Evolutionary conservation across 2,888 invertebrate genomes (phyloP).

Genomic region (Ophioninae sp.): DNA sequence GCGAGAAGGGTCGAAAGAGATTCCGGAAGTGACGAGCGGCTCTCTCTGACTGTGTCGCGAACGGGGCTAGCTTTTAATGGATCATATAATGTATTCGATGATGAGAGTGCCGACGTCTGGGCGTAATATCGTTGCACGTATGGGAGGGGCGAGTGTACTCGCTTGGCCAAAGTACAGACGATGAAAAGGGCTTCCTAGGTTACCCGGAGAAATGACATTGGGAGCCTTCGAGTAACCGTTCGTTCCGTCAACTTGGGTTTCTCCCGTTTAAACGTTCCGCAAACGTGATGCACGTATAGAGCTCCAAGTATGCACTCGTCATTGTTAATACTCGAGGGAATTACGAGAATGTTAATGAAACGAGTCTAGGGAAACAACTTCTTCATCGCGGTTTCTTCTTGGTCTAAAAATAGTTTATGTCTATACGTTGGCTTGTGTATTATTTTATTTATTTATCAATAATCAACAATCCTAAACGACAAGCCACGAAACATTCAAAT

Average conservation of each 20-base stretch:
- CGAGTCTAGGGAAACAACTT: slow-evolving; percentile 15
- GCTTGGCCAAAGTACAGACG: background rate
- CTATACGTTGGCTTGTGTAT: slow-evolving; percentile 8
- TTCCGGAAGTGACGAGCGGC: slow-evolving; percentile 23
- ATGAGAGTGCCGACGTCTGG: slow-evolving; percentile 28
- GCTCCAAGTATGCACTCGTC: background rate
- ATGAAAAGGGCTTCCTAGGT: slow-evolving; percentile 32
- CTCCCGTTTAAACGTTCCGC: background rate
- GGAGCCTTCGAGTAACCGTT: background rate
- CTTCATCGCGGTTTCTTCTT: background rate
- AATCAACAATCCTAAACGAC: background rate
- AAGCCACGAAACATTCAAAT: background rate
- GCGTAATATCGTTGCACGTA: slow-evolving; percentile 4
- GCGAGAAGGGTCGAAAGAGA: slow-evolving; percentile 35
- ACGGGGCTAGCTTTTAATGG: slow-evolving; percentile 41
- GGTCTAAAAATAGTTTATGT: background rate
- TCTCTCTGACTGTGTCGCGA: slow-evolving; percentile 7
- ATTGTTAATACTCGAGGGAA: slow-evolving; percentile 8
- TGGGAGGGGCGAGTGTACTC: background rate
- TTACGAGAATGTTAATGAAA: background rate
- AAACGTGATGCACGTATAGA: background rate
- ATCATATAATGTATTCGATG: slow-evolving; percentile 47
- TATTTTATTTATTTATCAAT: slow-evolving; percentile 8
- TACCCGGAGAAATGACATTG: background rate
- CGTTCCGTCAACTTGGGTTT: slow-evolving; percentile 16